Evolutionary conservation across 2,797 vertebrate genomes (phyloP), one percentile per base, ranked within the genome.

Genomic region (Paedocypris micromegethes): DNA sequence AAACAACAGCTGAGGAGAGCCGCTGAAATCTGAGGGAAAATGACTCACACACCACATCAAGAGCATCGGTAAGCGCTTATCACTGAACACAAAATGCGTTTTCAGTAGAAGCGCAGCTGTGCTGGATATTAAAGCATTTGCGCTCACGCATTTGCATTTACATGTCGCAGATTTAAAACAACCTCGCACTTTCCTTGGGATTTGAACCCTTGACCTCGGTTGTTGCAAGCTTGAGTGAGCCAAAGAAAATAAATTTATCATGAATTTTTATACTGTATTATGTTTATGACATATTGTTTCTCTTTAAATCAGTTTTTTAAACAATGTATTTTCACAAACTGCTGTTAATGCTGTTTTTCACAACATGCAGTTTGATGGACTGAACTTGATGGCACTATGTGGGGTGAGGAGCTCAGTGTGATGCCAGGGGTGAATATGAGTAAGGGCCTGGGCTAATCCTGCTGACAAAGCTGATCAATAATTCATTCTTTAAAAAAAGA

Each of bases 1-100:
- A 79, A 80, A 80, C 80, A 86, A 83, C 87, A 89, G 85, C 86
- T 89, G 88, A 74, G 77, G 75, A 78, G 73, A 80, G 75, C 74
- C 59, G 43, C 58, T 73, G 67, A 39, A 54, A 75, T 76, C 73
- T 38, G 37, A 66, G 67, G 68, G 47, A 58, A 82, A 83, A 85
- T 85, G 84, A 81, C 80, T 80, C 80, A 81, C 73, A 80, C 81
- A 82, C 86, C 85, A 87, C 83, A 81, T 84, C 80, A 85, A 74
- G 76, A 76, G 75, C 50, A 56, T 64, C 74, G 68, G 74, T 80
- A 78, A 70, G 66, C 75, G 77, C 52, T 50, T 57, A 74, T 73
- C 84, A 81, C 80, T 83, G 70, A 75, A 73, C 68, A 72, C n/a
- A 46, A 44, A 70, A 39, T 44, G 46, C 40, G 51, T 45, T 72